These are phyloP conservation scores for Acyrthosiphon pisum DNA, from an alignment of 1,140 invertebrate genomes.

Conservation along the genomic window DNA sequence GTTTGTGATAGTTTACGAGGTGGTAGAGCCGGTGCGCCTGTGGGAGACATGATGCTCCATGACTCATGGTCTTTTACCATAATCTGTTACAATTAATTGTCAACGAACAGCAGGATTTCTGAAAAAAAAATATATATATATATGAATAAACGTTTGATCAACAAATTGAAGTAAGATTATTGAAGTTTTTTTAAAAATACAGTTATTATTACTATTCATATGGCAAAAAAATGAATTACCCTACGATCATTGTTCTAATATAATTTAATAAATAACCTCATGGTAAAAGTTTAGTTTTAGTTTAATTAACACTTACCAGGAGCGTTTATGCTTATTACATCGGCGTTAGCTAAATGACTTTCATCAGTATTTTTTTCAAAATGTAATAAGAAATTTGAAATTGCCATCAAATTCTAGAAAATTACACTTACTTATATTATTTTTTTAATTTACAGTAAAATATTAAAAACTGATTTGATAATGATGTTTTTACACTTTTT, in stretches of 20 bases:
- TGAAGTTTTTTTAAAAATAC: neutral
- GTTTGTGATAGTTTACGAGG: slow-evolving; percentile 59
- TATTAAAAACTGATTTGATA: slow-evolving; percentile 23
- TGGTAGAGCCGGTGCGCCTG: slow-evolving; percentile 65
- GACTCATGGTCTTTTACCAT: slow-evolving; percentile 52
- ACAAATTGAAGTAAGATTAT: neutral
- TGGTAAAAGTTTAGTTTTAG: slow-evolving; percentile 32
- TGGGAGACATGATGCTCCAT: slow-evolving; percentile 47
- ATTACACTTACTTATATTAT: neutral
- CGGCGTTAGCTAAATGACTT: slow-evolving; percentile 32
- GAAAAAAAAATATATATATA: slow-evolving; percentile 4
- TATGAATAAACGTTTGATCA: neutral
- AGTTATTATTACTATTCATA: neutral
- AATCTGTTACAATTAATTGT: slow-evolving; percentile 22
- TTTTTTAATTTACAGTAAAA: neutral
- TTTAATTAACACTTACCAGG: slow-evolving; percentile 55
- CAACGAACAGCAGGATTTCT: slow-evolving; percentile 47
- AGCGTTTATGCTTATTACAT: slow-evolving; percentile 56
- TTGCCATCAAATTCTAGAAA: slow-evolving; percentile 31
- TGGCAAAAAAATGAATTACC: neutral
- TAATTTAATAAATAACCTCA: slow-evolving; percentile 3
- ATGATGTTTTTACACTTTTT: slow-evolving; percentile 30
- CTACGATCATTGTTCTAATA: neutral
- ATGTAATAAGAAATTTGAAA: slow-evolving; percentile 40
- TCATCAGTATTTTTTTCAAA: slow-evolving; percentile 46